Conservation (phyloP, 2,888 invertebrate genomes). For the Plemyria rubiginata region DNA sequence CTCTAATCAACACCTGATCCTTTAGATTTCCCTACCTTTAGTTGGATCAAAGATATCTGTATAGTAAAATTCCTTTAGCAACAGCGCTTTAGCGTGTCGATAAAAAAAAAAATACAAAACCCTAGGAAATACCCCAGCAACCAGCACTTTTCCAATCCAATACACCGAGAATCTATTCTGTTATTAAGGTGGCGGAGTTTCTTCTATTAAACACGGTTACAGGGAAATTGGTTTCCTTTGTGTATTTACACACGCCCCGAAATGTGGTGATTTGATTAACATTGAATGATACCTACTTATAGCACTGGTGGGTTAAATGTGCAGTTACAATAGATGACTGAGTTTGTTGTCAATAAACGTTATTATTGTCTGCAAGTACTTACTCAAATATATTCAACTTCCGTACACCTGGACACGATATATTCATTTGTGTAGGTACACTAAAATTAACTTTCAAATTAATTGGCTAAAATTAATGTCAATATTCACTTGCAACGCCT, state of each 20-base stretch:
- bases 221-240: conserved; percentile 66
- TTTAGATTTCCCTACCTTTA: conserved; percentile 53
- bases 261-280: conserved; percentile 72
- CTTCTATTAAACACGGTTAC: conserved; percentile 75
- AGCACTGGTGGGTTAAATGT: conserved; percentile 31
- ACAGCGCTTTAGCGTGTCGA: conserved; percentile 40
- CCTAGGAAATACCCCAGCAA: conserved; percentile 41
- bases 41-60: conserved; percentile 41
- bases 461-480: conserved; percentile 37
- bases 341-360: conserved; percentile 24
- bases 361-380: conserved; percentile 19
- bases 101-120: conserved; percentile 22
- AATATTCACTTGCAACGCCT: conserved; percentile 24
- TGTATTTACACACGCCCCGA: conserved; percentile 65
- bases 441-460: conserved; percentile 38
- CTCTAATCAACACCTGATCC: conserved; percentile 67
- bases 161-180: conserved; percentile 64
- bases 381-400: neutral
- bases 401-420: conserved; percentile 33
- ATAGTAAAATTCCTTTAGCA: conserved; percentile 33
- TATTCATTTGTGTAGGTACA: conserved; percentile 34
- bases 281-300: conserved; percentile 35
- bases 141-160: conserved; percentile 63
- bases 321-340: conserved; percentile 21
- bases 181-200: conserved; percentile 80